These are phyloP conservation scores for Antheraea pernyi DNA, from an alignment of 1,140 invertebrate species.

Conservation along the genomic window DNA sequence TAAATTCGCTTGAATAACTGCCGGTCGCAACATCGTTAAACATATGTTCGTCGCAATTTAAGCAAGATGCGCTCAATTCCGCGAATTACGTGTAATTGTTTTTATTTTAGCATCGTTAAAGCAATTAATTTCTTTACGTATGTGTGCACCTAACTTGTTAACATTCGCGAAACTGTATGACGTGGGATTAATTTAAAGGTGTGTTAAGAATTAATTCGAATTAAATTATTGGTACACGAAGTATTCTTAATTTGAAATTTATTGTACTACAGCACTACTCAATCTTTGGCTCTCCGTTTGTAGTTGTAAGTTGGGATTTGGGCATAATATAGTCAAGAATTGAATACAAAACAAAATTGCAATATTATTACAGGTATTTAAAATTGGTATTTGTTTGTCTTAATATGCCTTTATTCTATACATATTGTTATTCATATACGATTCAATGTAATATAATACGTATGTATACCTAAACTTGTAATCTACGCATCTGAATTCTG, in stretches of 20 bases:
- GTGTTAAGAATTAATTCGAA: neutral
- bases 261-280: neutral
- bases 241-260: neutral
- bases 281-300: too few relatives aligned
- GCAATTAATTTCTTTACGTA: slow-evolving; percentile 16
- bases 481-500: too few relatives aligned
- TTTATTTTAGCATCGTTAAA: slow-evolving; percentile 34
- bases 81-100: slow-evolving; percentile 43
- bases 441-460: too few relatives aligned
- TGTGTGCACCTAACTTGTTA: neutral
- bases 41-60: slow-evolving; percentile 9
- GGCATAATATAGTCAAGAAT: too few relatives aligned
- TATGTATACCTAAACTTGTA: too few relatives aligned
- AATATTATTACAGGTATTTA: too few relatives aligned
- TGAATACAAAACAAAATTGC: too few relatives aligned
- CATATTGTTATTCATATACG: too few relatives aligned
- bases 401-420: too few relatives aligned
- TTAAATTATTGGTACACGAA: neutral
- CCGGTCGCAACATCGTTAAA: neutral
- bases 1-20: neutral
- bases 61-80: slow-evolving; percentile 43
- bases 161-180: neutral
- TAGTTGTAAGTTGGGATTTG: too few relatives aligned
- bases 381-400: too few relatives aligned
- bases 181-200: neutral